Percentiles rank a stretch among this genome's conserved stretches.
Evolutionary conservation across 1,140 invertebrate genomes (phyloP).

Genomic region (Chironomus tepperi): DNA sequence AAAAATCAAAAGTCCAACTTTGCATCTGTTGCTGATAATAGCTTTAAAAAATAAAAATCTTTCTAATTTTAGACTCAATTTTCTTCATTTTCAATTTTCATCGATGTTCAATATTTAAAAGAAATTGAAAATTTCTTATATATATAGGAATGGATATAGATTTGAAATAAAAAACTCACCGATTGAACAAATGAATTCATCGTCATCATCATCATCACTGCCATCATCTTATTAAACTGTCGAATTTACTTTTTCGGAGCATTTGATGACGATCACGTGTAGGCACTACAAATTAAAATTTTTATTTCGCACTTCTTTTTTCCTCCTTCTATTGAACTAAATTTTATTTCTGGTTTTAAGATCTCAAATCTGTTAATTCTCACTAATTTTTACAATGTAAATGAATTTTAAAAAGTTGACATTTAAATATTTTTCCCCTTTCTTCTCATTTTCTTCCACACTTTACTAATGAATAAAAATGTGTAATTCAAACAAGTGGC

Average conservation of each 20-base stretch:
- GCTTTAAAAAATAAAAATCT: background rate
- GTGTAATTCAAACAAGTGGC: conserved; percentile 23
- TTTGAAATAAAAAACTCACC: too few species aligned
- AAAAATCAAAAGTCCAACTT: too few species aligned
- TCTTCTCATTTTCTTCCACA: background rate
- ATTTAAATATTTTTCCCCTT: background rate
- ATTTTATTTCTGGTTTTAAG: background rate
- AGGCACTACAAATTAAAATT: background rate
- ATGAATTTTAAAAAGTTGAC: too few species aligned
- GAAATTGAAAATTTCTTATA: background rate
- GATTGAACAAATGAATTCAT: too few species aligned
- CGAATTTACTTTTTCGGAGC: too few species aligned
- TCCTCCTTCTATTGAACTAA: background rate
- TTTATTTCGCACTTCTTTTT: background rate
- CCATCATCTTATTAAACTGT: too few species aligned
- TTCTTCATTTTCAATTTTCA: conserved; percentile 1
- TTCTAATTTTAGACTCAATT: background rate
- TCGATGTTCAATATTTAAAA: conserved; percentile 3
- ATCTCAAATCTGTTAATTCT: too few species aligned
- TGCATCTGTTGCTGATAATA: background rate
- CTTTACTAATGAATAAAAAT: background rate
- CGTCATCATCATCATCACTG: too few species aligned
- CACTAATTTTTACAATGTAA: too few species aligned
- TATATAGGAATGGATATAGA: too few species aligned
- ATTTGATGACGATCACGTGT: background rate